A percentile compares a stretch with the other conserved stretches of the same genome.
Evolutionary conservation across 2,797 vertebrate genomes (phyloP).

Genomic region (Onychomys arenicola): DNA sequence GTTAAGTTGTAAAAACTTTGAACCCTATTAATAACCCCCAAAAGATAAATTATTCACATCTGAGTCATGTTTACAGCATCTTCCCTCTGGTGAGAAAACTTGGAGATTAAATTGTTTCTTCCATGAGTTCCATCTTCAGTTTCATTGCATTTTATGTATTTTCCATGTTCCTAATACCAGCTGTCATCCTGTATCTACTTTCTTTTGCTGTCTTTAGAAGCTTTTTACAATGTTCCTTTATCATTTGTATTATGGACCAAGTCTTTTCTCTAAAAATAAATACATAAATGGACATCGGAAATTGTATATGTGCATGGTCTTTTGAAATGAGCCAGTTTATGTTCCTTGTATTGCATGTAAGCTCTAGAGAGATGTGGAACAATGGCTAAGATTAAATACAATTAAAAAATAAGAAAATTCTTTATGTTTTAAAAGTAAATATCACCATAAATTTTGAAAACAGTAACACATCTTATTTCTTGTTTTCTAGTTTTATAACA

Average conservation of each 20-base stretch:
- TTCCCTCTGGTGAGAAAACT: conserved; percentile 29
- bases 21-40: background rate
- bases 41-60: background rate
- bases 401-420: background rate
- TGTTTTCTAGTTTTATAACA: background rate
- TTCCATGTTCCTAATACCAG: background rate
- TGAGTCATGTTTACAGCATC: background rate
- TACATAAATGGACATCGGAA: conserved; percentile 77
- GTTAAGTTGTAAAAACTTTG: background rate
- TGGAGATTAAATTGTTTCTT: conserved; percentile 20
- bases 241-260: conserved; percentile 67
- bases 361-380: background rate
- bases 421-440: conserved; percentile 12
- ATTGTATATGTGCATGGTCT: conserved; percentile 79
- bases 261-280: conserved; percentile 62
- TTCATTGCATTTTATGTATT: conserved; percentile 5
- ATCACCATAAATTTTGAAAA: background rate
- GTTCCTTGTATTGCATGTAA: conserved; percentile 65
- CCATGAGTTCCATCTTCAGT: background rate
- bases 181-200: background rate
- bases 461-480: background rate
- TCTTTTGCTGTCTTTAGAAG: background rate
- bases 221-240: conserved; percentile 11
- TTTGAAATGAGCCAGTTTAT: conserved; percentile 79
- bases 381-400: conserved; percentile 8